Evolutionary conservation across 2,113 vertebrate species (phyloP).

Genomic region (Asarcornis scutulata): DNA sequence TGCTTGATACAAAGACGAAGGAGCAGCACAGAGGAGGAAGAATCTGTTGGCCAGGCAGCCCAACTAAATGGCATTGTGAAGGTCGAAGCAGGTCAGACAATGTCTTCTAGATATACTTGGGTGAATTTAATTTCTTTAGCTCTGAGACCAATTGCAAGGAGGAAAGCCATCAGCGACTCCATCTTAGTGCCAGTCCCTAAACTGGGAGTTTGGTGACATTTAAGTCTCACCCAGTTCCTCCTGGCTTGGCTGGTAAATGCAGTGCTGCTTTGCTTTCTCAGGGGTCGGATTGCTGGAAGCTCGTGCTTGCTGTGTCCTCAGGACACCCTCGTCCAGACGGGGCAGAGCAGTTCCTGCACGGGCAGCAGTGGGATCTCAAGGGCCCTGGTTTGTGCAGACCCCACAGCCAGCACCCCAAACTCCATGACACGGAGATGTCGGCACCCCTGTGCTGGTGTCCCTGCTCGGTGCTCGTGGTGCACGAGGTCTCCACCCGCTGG

Average conservation of each 20-base stretch:
- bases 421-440: background rate
- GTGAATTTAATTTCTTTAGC: background rate
- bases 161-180: background rate
- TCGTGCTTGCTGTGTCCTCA: background rate
- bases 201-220: background rate
- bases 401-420: background rate
- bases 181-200: background rate
- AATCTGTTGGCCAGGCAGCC: background rate
- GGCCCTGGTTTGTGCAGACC: background rate
- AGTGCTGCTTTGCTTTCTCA: background rate
- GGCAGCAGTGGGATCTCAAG: background rate
- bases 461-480: background rate
- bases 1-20: background rate
- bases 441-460: background rate
- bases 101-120: background rate
- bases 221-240: background rate
- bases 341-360: background rate
- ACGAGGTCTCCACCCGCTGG: rapidly evolving
- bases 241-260: background rate
- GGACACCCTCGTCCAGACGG: background rate
- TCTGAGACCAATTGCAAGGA: background rate
- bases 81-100: background rate
- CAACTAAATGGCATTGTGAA: background rate
- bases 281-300: background rate
- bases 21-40: background rate